Conservation (phyloP, 2,797 vertebrate genomes). For the Eupleurogrammus muticus region DNA sequence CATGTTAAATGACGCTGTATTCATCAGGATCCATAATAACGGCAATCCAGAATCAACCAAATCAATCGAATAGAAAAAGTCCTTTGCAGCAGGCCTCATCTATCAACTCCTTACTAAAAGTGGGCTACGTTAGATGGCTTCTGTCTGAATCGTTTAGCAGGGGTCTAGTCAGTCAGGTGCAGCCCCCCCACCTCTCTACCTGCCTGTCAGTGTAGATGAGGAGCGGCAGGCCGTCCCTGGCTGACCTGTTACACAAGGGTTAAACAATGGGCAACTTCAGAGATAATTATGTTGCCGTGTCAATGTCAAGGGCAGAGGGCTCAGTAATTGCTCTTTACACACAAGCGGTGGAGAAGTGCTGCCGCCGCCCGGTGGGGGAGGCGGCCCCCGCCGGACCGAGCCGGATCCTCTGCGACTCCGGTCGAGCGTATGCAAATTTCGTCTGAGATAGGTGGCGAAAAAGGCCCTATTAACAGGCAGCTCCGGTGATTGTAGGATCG, state of each 20-base stretch:
- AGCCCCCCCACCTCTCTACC: neutral
- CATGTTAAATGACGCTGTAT: constrained; percentile 7
- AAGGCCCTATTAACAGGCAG: constrained; percentile 34
- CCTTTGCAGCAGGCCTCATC: constrained; percentile 1
- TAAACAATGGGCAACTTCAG: constrained; percentile 51
- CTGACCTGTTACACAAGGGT: constrained; percentile 45
- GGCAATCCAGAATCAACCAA: no score
- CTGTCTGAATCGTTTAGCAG: constrained; percentile 10
- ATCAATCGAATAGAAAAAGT: no score
- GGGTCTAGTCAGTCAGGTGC: constrained; percentile 13
- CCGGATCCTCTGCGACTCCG: constrained; percentile 25
- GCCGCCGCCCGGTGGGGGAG: constrained; percentile 16
- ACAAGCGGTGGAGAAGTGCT: constrained; percentile 25
- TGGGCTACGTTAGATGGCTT: constrained; percentile 35
- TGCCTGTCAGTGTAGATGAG: neutral
- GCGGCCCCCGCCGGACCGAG: constrained; percentile 20
- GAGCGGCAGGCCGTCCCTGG: constrained; percentile 2
- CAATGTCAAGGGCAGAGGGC: constrained; percentile 41
- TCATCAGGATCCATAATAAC: neutral
- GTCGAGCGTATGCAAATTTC: constrained; percentile 51
- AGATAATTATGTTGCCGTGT: constrained; percentile 58
- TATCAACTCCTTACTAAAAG: constrained; percentile 7
- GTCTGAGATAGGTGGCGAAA: constrained; percentile 24
- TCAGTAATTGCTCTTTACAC: constrained; percentile 53
- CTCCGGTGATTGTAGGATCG: constrained; percentile 22